These are phyloP conservation scores for Acleris emargana DNA, from an alignment of 2,888 invertebrate genomes.

Conservation along the genomic window DNA sequence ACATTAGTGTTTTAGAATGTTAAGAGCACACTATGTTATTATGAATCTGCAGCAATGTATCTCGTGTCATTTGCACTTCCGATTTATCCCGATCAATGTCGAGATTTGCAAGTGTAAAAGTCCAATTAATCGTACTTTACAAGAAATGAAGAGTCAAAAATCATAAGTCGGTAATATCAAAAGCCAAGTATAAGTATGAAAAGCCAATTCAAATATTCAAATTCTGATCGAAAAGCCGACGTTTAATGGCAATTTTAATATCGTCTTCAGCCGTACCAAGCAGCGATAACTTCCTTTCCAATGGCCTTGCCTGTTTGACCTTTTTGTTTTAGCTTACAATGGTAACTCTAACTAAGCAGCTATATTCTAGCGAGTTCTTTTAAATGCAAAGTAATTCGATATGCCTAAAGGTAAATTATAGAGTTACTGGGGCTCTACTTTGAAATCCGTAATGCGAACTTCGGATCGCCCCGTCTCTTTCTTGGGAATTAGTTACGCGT, in stretches of 20 bases:
- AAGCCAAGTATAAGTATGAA: slow-evolving; percentile 28
- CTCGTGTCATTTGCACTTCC: too few species aligned
- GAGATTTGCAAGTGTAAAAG: too few species aligned
- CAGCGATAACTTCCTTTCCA: slow-evolving; percentile 70
- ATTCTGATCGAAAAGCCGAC: slow-evolving; percentile 63
- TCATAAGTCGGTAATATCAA: neutral
- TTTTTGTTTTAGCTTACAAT: slow-evolving; percentile 62
- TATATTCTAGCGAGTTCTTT: neutral
- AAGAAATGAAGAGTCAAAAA: neutral
- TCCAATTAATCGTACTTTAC: too few species aligned
- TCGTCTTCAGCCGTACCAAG: slow-evolving; percentile 70
- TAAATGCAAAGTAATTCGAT: neutral
- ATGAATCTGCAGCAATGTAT: too few species aligned
- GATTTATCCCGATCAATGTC: too few species aligned
- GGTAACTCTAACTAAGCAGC: slow-evolving; percentile 14
- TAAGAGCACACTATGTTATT: too few species aligned
- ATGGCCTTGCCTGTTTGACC: slow-evolving; percentile 76
- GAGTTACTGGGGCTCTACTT: neutral
- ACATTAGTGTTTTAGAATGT: too few species aligned
- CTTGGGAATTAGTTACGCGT: too few species aligned
- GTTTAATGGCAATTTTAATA: slow-evolving; percentile 64
- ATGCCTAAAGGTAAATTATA: neutral
- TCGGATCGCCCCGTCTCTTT: too few species aligned
- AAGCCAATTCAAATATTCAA: slow-evolving; percentile 57
- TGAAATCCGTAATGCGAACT: too few species aligned